Evolutionary conservation across 2,888 invertebrate species (phyloP).

Genomic region (Scaeva pyrastri): DNA sequence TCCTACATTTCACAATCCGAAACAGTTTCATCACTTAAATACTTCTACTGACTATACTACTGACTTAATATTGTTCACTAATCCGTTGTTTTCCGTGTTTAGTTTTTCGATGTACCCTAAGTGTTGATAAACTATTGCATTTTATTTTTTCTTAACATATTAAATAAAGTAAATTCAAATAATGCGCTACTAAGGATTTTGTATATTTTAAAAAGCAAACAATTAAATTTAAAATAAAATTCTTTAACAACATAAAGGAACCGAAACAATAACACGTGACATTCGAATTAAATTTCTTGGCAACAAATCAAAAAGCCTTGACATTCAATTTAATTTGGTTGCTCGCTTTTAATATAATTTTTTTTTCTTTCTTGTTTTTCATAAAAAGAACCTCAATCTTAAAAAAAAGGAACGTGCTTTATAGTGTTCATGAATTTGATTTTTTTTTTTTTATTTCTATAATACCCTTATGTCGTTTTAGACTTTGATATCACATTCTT

Average conservation of each 20-base stretch:
- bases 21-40: too few relatives aligned
- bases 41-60: too few relatives aligned
- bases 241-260: conserved; percentile 38
- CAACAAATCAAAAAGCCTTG: conserved; percentile 71
- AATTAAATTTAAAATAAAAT: conserved; percentile 62
- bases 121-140: too few relatives aligned
- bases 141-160: too few relatives aligned
- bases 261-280: conserved; percentile 25
- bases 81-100: too few relatives aligned
- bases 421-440: conserved; percentile 49
- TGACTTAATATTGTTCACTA: too few relatives aligned
- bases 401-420: neutral
- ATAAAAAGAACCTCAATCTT: neutral
- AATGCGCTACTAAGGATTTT: neutral
- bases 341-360: conserved; percentile 4
- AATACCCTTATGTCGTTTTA: conserved; percentile 39
- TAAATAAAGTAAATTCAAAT: neutral
- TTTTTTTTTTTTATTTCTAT: conserved; percentile 54
- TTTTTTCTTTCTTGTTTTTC: neutral
- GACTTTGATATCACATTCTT: neutral
- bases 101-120: too few relatives aligned
- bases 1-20: too few relatives aligned
- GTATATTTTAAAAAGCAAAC: conserved; percentile 14
- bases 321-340: conserved; percentile 68
- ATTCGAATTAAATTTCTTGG: conserved; percentile 62